A percentile compares a stretch with the other conserved stretches of the same genome.
Conservation (phyloP, 2,113 vertebrate species). For the Corydoras maculifer region DNA sequence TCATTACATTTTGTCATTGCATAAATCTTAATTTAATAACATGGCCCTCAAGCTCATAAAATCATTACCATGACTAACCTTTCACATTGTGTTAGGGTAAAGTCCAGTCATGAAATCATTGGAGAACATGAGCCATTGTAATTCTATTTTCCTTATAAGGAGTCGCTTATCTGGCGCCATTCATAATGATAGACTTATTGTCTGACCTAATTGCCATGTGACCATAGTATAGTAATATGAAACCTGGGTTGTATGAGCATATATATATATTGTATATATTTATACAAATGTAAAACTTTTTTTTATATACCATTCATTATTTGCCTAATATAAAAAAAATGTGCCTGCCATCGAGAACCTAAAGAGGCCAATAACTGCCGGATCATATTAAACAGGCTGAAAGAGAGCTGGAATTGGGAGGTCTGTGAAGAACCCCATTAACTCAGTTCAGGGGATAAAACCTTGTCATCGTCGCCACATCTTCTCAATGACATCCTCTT, state of each 20-base stretch:
- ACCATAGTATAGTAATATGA: conserved; percentile 3
- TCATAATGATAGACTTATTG: background rate
- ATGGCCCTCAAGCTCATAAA: background rate
- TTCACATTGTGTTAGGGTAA: background rate
- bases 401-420: background rate
- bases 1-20: no score
- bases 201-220: conserved; percentile 21
- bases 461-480: conserved; percentile 4
- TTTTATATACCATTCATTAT: no score
- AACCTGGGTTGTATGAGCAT: background rate
- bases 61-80: background rate
- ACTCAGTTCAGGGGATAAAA: conserved; percentile 1
- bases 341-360: background rate
- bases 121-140: background rate
- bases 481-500: conserved; percentile 15
- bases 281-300: background rate
- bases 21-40: no score
- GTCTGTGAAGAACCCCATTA: background rate
- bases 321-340: no score
- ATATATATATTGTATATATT: background rate
- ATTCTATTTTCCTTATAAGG: background rate
- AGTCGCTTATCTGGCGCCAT: conserved; percentile 8
- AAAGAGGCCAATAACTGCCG: background rate
- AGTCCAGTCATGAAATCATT: conserved; percentile 20
- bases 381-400: conserved; percentile 4